Evolutionary conservation across 1,140 invertebrate genomes (phyloP), one percentile per base, ranked within the genome.

Genomic region (Tetraneura akinire): DNA sequence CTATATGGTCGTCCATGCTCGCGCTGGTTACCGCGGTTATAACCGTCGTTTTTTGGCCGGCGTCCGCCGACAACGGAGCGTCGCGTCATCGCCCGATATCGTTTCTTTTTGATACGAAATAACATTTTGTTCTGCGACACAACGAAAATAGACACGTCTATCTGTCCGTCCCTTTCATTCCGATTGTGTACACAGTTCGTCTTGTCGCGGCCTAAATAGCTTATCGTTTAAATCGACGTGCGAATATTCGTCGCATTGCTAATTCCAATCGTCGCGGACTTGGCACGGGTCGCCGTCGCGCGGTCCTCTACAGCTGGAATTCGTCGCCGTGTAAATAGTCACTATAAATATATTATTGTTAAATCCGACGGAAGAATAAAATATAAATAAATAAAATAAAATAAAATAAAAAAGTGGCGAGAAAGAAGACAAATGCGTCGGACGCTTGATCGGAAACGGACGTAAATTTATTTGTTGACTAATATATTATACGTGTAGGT

Each of bases 191-290:
- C 45, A 29, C 23, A n/a, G 32, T 37, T 51, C 68, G 16, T 51
- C 47, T 71, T 51, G 47, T 49, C 18, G 47, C 68, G 68, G 68
- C 68, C 68, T 71, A 71, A 71, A 71, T 71, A 71, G 68, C 51
- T 71, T 29, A 71, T 26, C 23, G 47, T 71, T 71, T 71, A 26
- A 51, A 51, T 71, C 68, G 68, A n/a, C 68, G 45, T 71, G 68
- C 68, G 68, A 71, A 71, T 71, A 51, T 37, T 37, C 32, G 32
- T 8, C 32, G 8, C 68, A 21, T 71, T 51, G 68, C 68, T 71
- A 71, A 51, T 71, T 71, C 68, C 68, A 29, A 71, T 71, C 68
- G 47, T 18, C 49, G 32, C 32, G 32, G 21, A 51, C 49, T 71
- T 71, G 68, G 68, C 68, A 71, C 68, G 16, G 47, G 26, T 14